Percentiles rank a stretch among this genome's conserved stretches.
Conservation (phyloP, 2,888 invertebrate genomes). For the Napeogenes inachia region DNA sequence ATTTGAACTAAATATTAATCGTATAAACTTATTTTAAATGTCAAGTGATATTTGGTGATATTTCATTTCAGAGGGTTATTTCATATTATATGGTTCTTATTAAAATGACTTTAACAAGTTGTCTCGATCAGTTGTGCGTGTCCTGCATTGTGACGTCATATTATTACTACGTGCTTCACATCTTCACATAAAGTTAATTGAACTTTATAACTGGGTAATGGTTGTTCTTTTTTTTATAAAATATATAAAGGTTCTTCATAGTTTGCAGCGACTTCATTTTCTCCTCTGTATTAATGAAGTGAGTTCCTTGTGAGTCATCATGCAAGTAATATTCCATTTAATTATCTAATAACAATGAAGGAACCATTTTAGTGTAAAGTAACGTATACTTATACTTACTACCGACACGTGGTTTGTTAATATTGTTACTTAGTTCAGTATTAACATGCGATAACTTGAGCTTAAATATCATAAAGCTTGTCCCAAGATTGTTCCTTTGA, state of each 20-base stretch:
- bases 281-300: too few species aligned
- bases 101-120: conserved; percentile 13
- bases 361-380: too few species aligned
- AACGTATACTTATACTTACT: not conserved
- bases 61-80: too few species aligned
- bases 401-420: not conserved
- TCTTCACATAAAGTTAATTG: too few species aligned
- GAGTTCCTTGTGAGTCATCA: too few species aligned
- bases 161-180: not conserved
- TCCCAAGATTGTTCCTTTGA: conserved; percentile 22
- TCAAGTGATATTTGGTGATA: not conserved
- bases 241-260: too few species aligned
- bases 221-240: too few species aligned
- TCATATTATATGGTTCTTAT: not conserved
- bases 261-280: too few species aligned
- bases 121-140: conserved; percentile 21
- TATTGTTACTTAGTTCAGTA: conserved; percentile 10
- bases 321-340: too few species aligned
- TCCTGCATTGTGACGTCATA: conserved; percentile 10
- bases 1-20: too few species aligned
- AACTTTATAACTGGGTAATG: too few species aligned
- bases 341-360: too few species aligned
- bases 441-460: conserved; percentile 18
- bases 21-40: not conserved
- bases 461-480: conserved; percentile 20